phyloP scores from a whole-genome alignment of 2,888 invertebrate species.

The Agrenia bidenticulata region DNA sequence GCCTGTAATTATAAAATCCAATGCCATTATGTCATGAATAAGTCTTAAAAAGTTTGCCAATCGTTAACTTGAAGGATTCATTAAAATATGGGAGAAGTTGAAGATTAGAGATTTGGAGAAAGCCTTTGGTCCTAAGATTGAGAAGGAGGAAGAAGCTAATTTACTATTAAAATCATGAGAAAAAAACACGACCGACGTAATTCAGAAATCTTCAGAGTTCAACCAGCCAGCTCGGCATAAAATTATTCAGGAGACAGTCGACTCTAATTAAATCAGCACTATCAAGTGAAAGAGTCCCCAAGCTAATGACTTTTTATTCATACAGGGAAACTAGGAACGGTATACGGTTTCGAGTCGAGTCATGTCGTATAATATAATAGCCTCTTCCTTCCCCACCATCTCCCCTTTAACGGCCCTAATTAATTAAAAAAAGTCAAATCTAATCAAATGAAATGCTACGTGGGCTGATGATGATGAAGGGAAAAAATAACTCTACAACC shows the following conservation, averaged over 20 bases:
- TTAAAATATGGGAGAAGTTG: too few species aligned
- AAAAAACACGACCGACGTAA: neutral
- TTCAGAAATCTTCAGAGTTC: neutral
- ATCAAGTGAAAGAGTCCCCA: slow-evolving; percentile 2
- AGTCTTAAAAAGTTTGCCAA: too few species aligned
- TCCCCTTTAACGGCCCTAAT: slow-evolving; percentile 30
- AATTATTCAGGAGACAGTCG: slow-evolving; percentile 33
- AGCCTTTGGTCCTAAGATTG: too few species aligned
- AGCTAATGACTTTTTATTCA: slow-evolving; percentile 13
- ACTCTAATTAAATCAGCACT: slow-evolving; percentile 41
- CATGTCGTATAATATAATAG: neutral
- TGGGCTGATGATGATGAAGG: slow-evolving; percentile 10
- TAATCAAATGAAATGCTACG: slow-evolving; percentile 39
- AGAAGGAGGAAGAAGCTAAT: neutral
- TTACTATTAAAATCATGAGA: neutral
- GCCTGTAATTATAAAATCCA: too few species aligned
- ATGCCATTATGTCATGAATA: too few species aligned
- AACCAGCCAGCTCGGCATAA: slow-evolving; percentile 13
- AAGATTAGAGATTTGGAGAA: too few species aligned
- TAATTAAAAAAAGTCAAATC: slow-evolving; percentile 42
- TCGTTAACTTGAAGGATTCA: too few species aligned
- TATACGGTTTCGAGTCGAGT: neutral
- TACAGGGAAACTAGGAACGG: neutral
- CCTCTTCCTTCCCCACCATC: neutral
- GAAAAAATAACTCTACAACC: neutral